Evolutionary conservation across 2,797 vertebrate species (phyloP), one percentile per base, ranked within the genome.

Genomic region (Aeoliscus strigatus): DNA sequence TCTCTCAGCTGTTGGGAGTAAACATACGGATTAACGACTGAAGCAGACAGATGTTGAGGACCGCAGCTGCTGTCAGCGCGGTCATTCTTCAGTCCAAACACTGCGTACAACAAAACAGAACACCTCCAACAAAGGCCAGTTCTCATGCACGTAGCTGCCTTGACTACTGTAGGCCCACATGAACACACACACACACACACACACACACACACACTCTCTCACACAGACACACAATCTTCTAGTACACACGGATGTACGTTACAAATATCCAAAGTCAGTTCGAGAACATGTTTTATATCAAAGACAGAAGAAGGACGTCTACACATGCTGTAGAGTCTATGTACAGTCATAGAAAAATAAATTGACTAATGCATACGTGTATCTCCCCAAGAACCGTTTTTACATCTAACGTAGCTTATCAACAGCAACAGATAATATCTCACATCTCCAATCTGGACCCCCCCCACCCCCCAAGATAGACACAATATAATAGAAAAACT

Each of bases 141-240:
- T 70, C 55, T 70, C 28, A 55, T 77, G 81, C 45, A 80, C 71
- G 60, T 89, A 89, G 87, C 87, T 87, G 88, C 88, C 87, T 67
- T 80, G 65, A 80, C 28, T 57, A 70, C 77, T 59, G 46, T 73
- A 78, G 75, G 79, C 77, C 80, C 58, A 68, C 70, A 76, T 57
- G 40, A 60, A 68, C 38, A 50, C 46, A 71, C 66, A 60, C 65
- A 10, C 26, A 27, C 26, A 6, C 8, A 27, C 26, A 6, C 8
- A 68, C 38, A 50, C 46, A 71, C 66, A 60, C 65, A 10, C 26
- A 27, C 26, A 6, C 8, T n/a, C n/a, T n/a, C n/a, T n/a, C 46
- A 71, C 66, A 60, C 65, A 10, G 15, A 27, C 26, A 6, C 8
- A 16, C 6, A 1, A 25, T 72, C 40, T 61, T 59, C 61, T 70